Base-by-base conservation (phyloP, 1,140 invertebrate genomes). In the Liolophura sinensis region DNA sequence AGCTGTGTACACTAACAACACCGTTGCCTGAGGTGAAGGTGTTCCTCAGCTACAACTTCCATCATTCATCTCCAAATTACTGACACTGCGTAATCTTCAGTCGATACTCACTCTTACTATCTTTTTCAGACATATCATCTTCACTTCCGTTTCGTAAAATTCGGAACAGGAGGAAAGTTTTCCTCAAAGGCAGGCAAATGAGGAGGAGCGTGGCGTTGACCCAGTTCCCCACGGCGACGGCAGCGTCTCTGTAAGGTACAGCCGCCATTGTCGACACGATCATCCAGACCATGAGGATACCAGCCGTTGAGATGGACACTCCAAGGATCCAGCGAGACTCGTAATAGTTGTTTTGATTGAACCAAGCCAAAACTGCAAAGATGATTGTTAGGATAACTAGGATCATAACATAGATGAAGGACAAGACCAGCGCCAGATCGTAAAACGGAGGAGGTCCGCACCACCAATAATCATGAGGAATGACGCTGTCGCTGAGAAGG, bases 271-370 rank as follows among this genome's bases (percentile, higher is more conserved):
- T 85, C 12, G 82, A 77, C 12, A 86, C 82, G 1, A 85, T 77
- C 65, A 83, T 84, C 87, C 87, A 87, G 0, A 83, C 79, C 16
- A 85, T 59, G 77, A 85, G 85, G 56, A 81, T 79, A 0, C 83
- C 77, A 47, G 78, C 77, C 1, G 78, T 79, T 47, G 82, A 74
- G 9, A 83, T 62, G 18, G 77, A 74, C 20, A 78, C 78, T 11
- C 79, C 71, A 48, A 85, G 71, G 25, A 87, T 86, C 84, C 83
- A 87, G 22, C 87, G 77, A 0, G 85, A 83, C 70, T 87, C 86
- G 24, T 72, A 75, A 62, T 84, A 82, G 55, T 80, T 82, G 55
- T 69, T 80, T 18, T 81, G 77, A 62, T 73, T 79, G 60, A 85
- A 78, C 82, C 83, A 86, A 1, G 84, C 78, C 24, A 86, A 60